phyloP scores from a whole-genome alignment of 2,797 vertebrate genomes.

The Muscicapa striata region DNA sequence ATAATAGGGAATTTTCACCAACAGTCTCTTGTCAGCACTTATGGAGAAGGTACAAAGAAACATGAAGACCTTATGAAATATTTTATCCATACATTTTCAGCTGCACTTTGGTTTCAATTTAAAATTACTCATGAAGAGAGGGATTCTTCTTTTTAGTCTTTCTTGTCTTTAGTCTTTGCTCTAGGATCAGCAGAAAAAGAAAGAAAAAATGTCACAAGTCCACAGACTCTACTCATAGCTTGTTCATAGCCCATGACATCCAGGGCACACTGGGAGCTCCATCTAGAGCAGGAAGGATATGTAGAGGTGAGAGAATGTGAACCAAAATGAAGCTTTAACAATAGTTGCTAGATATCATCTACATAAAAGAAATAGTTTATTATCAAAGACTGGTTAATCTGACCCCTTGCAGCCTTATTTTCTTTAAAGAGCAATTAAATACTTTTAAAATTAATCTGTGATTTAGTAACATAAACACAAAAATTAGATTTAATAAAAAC shows the following conservation, averaged over 20 bases:
- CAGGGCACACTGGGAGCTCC: neutral
- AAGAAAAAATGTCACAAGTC: neutral
- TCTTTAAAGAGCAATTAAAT: neutral
- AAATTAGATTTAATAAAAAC: neutral
- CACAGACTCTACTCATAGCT: neutral
- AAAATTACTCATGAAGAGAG: neutral
- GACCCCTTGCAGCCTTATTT: neutral
- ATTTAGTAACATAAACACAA: neutral
- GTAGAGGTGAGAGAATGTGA: neutral
- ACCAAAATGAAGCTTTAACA: neutral
- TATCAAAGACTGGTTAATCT: neutral
- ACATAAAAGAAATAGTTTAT: neutral
- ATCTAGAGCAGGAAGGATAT: neutral
- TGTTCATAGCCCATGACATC: neutral
- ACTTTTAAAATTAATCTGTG: neutral
- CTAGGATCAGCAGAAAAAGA: neutral
- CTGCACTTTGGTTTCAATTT: neutral
- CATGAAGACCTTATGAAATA: neutral
- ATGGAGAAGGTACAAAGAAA: neutral
- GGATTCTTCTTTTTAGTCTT: neutral
- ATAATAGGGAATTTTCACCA: neutral
- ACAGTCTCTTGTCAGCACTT: neutral
- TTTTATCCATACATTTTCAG: neutral
- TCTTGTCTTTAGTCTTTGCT: too few species aligned
- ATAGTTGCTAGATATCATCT: neutral